Conservation (phyloP, 2,888 invertebrate genomes). For the Drosophila phalerata region DNA sequence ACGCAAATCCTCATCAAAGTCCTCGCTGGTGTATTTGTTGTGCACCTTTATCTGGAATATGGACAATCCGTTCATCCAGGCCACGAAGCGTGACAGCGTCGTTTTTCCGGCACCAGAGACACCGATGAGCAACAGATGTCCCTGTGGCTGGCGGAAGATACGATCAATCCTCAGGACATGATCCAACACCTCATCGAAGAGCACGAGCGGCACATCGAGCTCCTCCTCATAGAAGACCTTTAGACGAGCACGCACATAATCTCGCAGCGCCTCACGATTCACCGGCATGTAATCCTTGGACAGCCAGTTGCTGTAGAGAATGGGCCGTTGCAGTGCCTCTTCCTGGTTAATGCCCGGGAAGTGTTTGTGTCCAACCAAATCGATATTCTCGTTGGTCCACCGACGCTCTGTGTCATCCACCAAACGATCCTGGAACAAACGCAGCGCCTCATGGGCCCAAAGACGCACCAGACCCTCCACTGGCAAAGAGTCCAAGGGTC, state of each 20-base stretch:
- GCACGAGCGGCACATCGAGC: conserved; percentile 97
- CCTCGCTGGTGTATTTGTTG: conserved; percentile 99
- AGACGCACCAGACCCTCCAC: conserved; percentile 98
- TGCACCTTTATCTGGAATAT: conserved; percentile 99
- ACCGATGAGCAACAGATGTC: conserved; percentile 98
- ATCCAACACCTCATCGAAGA: conserved; percentile 99
- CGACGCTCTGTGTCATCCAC: conserved; percentile 97
- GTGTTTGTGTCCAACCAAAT: conserved; percentile 95
- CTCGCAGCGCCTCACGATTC: conserved; percentile 96
- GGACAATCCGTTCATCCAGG: conserved; percentile 99
- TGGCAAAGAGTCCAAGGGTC: conserved; percentile 95
- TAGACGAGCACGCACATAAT: conserved; percentile 98
- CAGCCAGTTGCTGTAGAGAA: conserved; percentile 99
- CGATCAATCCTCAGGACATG: conserved; percentile 99
- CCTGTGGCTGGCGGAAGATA: conserved; percentile 99
- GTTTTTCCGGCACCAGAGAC: conserved; percentile 99
- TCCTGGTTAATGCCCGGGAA: conserved; percentile 96
- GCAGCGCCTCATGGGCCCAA: conserved; percentile 99
- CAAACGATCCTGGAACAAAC: conserved; percentile 97
- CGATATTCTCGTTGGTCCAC: conserved; percentile 99
- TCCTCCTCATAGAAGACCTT: conserved; percentile 99
- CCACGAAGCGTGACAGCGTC: conserved; percentile 99
- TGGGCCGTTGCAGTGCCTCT: conserved; percentile 95
- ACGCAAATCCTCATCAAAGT: conserved; percentile 99
- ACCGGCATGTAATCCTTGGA: conserved; percentile 99